These are phyloP conservation scores for Mythimna pallens DNA, from an alignment of 2,888 invertebrate genomes.

Conservation along the genomic window DNA sequence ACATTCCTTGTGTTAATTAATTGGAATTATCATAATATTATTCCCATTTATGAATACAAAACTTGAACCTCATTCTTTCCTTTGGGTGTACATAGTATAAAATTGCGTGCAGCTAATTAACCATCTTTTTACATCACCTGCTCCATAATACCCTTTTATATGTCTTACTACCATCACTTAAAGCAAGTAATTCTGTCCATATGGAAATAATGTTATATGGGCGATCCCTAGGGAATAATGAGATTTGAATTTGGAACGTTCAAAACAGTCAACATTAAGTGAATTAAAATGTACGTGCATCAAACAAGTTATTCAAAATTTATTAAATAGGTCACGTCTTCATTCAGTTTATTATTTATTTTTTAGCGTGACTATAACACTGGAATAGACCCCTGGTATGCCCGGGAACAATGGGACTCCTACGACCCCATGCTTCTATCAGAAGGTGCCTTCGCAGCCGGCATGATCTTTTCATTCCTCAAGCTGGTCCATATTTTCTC, in stretches of 20 bases:
- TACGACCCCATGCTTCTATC: conserved; percentile 98
- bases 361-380: conserved; percentile 92
- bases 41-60: conserved; percentile 3
- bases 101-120: not conserved
- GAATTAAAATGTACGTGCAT: too few relatives aligned
- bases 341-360: not conserved
- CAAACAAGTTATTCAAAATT: too few relatives aligned
- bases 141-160: too few relatives aligned
- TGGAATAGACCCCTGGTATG: conserved; percentile 95
- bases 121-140: too few relatives aligned
- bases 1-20: conserved; percentile 16
- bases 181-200: too few relatives aligned
- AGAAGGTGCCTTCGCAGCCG: conserved; percentile 98
- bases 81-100: not conserved
- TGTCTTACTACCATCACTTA: too few relatives aligned
- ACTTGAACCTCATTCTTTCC: not conserved
- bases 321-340: too few relatives aligned
- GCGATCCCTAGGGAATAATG: too few relatives aligned
- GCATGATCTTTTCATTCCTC: conserved; percentile 98
- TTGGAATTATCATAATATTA: conserved; percentile 39
- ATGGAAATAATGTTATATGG: too few relatives aligned
- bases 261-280: too few relatives aligned
- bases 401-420: conserved; percentile 97
- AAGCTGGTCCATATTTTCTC: conserved; percentile 99
- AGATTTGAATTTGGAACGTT: too few relatives aligned